These are phyloP conservation scores for western clawed frog (Xenopus tropicalis) DNA, from an alignment of 2,113 vertebrate species.

Conservation along the genomic window DNA sequence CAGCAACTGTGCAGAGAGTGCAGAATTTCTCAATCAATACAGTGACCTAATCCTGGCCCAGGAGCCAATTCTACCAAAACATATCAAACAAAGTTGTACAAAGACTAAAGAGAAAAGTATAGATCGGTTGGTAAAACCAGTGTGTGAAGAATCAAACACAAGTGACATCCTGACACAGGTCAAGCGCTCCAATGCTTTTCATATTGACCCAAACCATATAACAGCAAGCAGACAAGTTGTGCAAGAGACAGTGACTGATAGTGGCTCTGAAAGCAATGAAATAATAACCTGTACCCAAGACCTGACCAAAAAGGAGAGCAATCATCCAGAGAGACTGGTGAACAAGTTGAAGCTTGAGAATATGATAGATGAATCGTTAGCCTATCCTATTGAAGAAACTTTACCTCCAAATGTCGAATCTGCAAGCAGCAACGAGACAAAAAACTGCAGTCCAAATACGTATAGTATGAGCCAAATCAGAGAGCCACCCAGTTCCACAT, in stretches of 20 bases:
- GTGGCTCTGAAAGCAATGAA: not conserved
- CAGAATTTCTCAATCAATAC: slow-evolving; percentile 63
- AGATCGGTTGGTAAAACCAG: slow-evolving; percentile 20
- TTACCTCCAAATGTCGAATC: not conserved
- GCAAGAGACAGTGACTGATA: not conserved
- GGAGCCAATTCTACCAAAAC: slow-evolving; percentile 55
- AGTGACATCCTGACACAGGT: not conserved
- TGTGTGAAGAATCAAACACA: not conserved
- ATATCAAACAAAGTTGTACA: slow-evolving; percentile 24
- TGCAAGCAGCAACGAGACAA: not conserved
- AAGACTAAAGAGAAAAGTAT: slow-evolving; percentile 10
- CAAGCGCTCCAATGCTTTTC: too few species aligned
- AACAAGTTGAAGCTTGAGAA: slow-evolving; percentile 27
- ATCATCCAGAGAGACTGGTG: slow-evolving; percentile 2
- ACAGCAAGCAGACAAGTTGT: not conserved
- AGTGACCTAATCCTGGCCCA: slow-evolving; percentile 72
- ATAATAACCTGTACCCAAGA: not conserved
- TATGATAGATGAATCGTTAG: not conserved
- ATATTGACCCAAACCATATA: too few species aligned
- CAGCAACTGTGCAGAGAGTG: slow-evolving; percentile 45
- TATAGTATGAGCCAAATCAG: slow-evolving; percentile 41
- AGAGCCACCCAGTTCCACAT: slow-evolving; percentile 62
- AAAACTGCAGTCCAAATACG: not conserved
- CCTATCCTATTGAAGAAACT: slow-evolving; percentile 28
- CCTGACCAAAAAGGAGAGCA: not conserved